A percentile compares a stretch with the other conserved stretches of the same genome.
These are phyloP conservation scores for Botrylloides violaceus DNA, from an alignment of 23 tunicate species.

Conservation along the genomic window DNA sequence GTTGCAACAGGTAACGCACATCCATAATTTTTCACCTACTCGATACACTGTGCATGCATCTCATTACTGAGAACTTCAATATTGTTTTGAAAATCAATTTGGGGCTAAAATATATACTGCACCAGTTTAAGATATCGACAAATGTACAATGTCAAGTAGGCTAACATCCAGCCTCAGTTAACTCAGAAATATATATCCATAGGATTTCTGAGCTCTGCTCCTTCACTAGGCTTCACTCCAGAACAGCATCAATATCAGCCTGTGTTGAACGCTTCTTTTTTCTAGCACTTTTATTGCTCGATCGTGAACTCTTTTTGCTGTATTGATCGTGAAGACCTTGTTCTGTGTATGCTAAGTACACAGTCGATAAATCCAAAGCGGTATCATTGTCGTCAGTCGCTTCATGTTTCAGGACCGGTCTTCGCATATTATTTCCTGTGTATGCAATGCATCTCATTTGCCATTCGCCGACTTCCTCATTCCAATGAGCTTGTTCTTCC, in stretches of 20 bases:
- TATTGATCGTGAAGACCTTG: slow-evolving; percentile 6
- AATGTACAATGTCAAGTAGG: too few species aligned
- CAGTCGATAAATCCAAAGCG: slow-evolving; percentile 4
- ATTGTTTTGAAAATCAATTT: too few species aligned
- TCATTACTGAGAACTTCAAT: too few species aligned
- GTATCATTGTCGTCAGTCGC: slow-evolving; percentile 24
- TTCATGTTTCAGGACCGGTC: slow-evolving; percentile 42
- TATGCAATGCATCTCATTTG: slow-evolving; percentile 90
- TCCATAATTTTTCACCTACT: too few species aligned
- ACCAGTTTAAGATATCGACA: too few species aligned
- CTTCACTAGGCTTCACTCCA: too few species aligned
- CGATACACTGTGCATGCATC: too few species aligned
- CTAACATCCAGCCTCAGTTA: too few species aligned
- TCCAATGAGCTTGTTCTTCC: slow-evolving; percentile 78
- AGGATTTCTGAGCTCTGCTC: too few species aligned
- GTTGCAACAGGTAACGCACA: too few species aligned
- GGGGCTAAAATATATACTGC: too few species aligned
- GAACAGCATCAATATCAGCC: slow-evolving; percentile 21
- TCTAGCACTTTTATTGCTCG: background rate
- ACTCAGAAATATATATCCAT: too few species aligned
- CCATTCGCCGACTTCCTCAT: slow-evolving; percentile 98
- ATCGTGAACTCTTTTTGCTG: background rate
- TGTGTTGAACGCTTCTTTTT: slow-evolving; percentile 18
- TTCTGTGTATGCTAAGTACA: slow-evolving; percentile 24
- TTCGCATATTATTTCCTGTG: slow-evolving; percentile 94